phyloP scores from a whole-genome alignment of 1,140 invertebrate genomes.

The Berghia stephanieae region DNA sequence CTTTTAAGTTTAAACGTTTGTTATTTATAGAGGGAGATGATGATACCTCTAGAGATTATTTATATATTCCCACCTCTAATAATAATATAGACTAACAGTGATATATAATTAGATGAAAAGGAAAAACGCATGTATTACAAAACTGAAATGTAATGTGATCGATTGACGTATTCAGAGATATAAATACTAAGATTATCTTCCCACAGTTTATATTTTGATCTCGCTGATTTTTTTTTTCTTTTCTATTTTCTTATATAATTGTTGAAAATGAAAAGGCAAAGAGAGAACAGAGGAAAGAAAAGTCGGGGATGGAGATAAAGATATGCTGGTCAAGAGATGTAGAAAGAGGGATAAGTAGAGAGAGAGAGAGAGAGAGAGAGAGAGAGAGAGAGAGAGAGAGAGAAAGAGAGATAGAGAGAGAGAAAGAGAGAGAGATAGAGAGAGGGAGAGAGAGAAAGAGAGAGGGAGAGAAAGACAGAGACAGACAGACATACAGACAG shows the following conservation, averaged over 20 bases:
- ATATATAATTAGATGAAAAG: neutral
- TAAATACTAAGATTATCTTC: neutral
- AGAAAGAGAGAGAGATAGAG: neutral
- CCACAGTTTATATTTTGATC: too few species aligned
- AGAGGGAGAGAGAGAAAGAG: neutral
- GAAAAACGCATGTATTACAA: neutral
- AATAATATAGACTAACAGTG: too few species aligned
- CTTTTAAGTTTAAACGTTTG: too few species aligned
- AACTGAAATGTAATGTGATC: neutral
- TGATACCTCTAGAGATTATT: too few species aligned
- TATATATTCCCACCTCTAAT: too few species aligned
- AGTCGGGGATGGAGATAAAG: neutral
- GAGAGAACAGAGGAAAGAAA: neutral
- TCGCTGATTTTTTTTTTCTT: too few species aligned
- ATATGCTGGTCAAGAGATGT: neutral
- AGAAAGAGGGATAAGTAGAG: neutral
- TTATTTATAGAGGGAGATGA: too few species aligned
- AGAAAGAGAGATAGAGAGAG: too few species aligned
- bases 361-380: too few species aligned
- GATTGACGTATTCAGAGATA: neutral
- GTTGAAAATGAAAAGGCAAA: neutral
- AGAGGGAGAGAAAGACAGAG: neutral
- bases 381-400: constrained; percentile 11
- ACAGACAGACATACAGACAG: neutral
- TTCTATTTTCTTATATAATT: neutral